These are phyloP conservation scores for Oxyruncus cristatus DNA, from an alignment of 2,113 vertebrate genomes.

Conservation along the genomic window DNA sequence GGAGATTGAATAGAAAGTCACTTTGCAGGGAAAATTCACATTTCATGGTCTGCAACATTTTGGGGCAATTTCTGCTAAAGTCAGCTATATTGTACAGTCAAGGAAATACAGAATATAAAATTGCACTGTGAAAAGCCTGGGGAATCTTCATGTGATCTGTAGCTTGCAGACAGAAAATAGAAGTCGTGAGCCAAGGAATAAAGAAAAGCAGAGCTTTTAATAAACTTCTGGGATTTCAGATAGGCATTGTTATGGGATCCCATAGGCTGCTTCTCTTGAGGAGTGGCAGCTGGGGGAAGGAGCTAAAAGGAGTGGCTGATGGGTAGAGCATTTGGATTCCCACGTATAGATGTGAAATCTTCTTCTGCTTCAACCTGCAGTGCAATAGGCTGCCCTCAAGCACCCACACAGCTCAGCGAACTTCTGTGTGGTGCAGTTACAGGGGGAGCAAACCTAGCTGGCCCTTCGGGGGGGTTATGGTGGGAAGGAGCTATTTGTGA, in stretches of 20 bases:
- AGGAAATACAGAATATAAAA: not conserved
- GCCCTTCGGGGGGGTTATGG: not conserved
- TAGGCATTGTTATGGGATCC: not conserved
- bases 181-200: not conserved
- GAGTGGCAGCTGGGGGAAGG: not conserved
- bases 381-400: not conserved
- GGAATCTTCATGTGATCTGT: not conserved
- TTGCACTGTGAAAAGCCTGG: not conserved
- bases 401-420: not conserved
- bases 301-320: not conserved
- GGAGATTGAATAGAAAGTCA: not conserved
- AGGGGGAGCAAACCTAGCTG: not conserved
- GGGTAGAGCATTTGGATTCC: not conserved
- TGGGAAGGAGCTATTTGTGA: not conserved
- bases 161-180: not conserved
- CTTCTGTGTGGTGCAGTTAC: not conserved
- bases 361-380: not conserved
- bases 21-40: not conserved
- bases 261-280: not conserved
- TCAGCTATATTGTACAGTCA: not conserved
- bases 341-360: not conserved
- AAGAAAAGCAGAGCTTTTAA: not conserved
- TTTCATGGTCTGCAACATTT: not conserved
- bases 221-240: not conserved
- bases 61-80: constrained; percentile 21